These are phyloP conservation scores for Seladonia tumulorum DNA, from an alignment of 2,888 invertebrate species.

Conservation along the genomic window DNA sequence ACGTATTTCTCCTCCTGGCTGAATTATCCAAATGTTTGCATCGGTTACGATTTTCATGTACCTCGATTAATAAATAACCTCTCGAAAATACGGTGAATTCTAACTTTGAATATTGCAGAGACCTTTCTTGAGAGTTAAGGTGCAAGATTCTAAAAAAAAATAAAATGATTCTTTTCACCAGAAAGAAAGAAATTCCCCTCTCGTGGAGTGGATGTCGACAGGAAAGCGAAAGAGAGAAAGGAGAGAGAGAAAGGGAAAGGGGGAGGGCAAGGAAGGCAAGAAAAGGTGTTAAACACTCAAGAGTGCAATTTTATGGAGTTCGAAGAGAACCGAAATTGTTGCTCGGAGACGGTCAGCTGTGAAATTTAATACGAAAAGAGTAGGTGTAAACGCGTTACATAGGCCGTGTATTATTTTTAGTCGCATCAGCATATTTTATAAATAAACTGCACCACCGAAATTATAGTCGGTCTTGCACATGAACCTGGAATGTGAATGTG, in stretches of 20 bases:
- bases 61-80: neutral
- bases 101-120: neutral
- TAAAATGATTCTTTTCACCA: neutral
- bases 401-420: conserved; percentile 12
- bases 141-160: neutral
- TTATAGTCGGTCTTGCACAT: neutral
- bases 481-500: neutral
- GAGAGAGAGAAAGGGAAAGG: neutral
- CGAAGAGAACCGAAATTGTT: conserved; percentile 14
- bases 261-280: neutral
- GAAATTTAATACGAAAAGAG: conserved; percentile 3
- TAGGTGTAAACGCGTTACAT: conserved; percentile 19
- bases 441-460: neutral
- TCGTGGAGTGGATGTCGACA: neutral
- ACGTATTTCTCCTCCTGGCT: neutral
- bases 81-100: neutral
- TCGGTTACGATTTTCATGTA: neutral
- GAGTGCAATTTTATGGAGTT: conserved; percentile 20
- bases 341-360: neutral
- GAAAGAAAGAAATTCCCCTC: neutral
- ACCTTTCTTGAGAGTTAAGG: neutral
- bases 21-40: neutral
- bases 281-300: conserved; percentile 4
- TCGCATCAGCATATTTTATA: neutral
- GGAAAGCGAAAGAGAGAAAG: neutral